Evolutionary conservation across 2,888 invertebrate genomes (phyloP), one percentile per base, ranked within the genome.

Genomic region (Orgyia antiqua): DNA sequence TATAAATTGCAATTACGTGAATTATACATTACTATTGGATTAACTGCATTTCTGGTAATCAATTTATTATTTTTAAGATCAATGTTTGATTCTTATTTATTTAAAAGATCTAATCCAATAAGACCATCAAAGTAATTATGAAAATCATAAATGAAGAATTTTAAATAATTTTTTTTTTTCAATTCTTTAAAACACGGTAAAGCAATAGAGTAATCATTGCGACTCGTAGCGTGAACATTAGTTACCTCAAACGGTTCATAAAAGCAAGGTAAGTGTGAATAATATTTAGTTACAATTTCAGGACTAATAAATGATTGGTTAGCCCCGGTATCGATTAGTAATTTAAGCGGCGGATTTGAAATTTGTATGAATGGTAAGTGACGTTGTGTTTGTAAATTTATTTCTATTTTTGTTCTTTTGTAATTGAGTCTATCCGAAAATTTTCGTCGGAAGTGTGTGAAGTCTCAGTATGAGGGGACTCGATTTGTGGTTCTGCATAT

Each of bases 51-150:
- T 2, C 27, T 20, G 2, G 39, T 48, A 1, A 21, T 13, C 10
- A 42, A 24, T 0, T 13, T 4, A n/a, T 3, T 8, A 31, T 37
- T 26, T 39, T 25, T 31, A 38, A 39, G 33, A 13, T 57, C 47
- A 6, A 59, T 48, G 1, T 11, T 33, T 6, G 47, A 26, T 20
- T 48, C 47, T 40, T 37, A 52, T 21, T 44, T 41, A 2, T 32
- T 31, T 26, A n/a, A n/a, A n/a, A n/a, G n/a, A n/a, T n/a, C n/a
- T n/a, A n/a, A n/a, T n/a, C n/a, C n/a, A n/a, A n/a, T 55, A 29
- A 54, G 21, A 4, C 56, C 56, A 19, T 54, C 51, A 13, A 58
- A 60, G 25, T 39, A 44, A 11, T 56, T 26, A 29, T 60, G 57
- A 27, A 58, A 57, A 21, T 36, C 39, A 25, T 51, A 59, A 4